phyloP scores from a whole-genome alignment of 2,113 vertebrate genomes.

The Ariopsis seemanni region DNA sequence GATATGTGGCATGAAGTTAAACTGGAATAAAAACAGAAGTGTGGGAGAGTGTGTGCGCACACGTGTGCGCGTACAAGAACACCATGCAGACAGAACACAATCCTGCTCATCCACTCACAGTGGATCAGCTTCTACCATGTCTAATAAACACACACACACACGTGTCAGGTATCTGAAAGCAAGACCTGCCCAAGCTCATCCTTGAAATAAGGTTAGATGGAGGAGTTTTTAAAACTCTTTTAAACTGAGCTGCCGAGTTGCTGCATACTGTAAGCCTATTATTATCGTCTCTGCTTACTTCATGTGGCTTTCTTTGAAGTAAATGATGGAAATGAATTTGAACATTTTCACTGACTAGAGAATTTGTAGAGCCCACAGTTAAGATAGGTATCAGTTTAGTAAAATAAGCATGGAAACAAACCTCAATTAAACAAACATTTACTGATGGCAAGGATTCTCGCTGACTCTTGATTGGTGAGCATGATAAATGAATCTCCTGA shows the following conservation, averaged over 20 bases:
- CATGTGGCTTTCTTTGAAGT: conserved; percentile 47
- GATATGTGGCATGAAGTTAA: conserved; percentile 74
- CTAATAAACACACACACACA: conserved; percentile 27
- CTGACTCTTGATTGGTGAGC: conserved; percentile 40
- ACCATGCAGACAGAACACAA: conserved; percentile 26
- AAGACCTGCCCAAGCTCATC: conserved; percentile 56
- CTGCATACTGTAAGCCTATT: conserved; percentile 48
- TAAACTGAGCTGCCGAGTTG: conserved; percentile 41
- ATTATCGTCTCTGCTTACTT: conserved; percentile 44
- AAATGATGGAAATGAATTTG: conserved; percentile 40
- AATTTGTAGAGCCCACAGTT: conserved; percentile 51
- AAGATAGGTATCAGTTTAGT: conserved; percentile 58
- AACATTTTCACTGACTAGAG: conserved; percentile 51
- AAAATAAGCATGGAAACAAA: conserved; percentile 48
- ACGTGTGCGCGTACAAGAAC: conserved; percentile 24
- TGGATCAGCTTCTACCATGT: background rate
- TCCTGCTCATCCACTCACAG: conserved; percentile 20
- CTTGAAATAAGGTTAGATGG: conserved; percentile 33
- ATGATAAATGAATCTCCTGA: conserved; percentile 25
- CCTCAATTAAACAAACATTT: conserved; percentile 59
- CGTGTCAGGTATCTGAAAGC: conserved; percentile 36
- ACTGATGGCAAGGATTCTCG: conserved; percentile 37
- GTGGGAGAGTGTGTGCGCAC: conserved; percentile 15
- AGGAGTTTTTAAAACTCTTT: background rate
- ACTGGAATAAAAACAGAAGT: conserved; percentile 71